Percentiles rank a stretch among this genome's conserved stretches.
Evolutionary conservation across 64 coral and sea anemone genomes (phyloP).

Genomic region (Platygyra sinensis): DNA sequence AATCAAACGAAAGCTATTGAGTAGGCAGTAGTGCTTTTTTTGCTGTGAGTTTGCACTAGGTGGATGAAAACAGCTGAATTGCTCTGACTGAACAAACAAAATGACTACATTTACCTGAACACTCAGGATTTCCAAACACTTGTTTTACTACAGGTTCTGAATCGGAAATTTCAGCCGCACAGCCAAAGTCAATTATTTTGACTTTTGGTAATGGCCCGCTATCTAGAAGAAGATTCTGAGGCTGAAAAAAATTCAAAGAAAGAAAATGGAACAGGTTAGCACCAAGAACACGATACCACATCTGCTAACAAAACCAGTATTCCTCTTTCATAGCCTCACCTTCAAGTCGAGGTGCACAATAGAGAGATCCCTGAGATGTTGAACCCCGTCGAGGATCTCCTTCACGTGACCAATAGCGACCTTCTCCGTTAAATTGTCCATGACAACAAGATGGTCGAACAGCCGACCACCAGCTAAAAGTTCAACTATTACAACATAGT

Average conservation of each 20-base stretch:
- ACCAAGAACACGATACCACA: too few relatives aligned
- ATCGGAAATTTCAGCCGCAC: slow-evolving; percentile 62
- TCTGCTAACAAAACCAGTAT: neutral
- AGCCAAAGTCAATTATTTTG: slow-evolving; percentile 95
- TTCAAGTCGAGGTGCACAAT: slow-evolving; percentile 93
- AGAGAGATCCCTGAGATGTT: slow-evolving; percentile 88
- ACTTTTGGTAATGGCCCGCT: slow-evolving; percentile 91
- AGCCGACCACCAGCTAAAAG: slow-evolving; percentile 82
- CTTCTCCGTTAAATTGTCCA: slow-evolving; percentile 93
- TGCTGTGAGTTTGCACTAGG: too few relatives aligned
- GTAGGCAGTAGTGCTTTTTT: neutral
- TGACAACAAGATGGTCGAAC: slow-evolving; percentile 93
- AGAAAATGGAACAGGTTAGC: neutral
- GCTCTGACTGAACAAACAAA: too few relatives aligned
- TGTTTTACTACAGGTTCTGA: slow-evolving; percentile 51
- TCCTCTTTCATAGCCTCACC: slow-evolving; percentile 43
- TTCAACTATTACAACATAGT: slow-evolving; percentile 86
- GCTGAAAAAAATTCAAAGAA: slow-evolving; percentile 56
- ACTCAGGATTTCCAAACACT: slow-evolving; percentile 89
- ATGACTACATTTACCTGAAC: slow-evolving; percentile 60
- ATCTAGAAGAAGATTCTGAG: slow-evolving; percentile 91
- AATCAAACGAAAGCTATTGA: neutral
- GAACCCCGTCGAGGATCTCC: slow-evolving; percentile 88
- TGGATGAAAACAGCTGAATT: neutral
- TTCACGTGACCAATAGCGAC: slow-evolving; percentile 85